Conservation (phyloP, 2,797 vertebrate genomes). For the Carapus acus region DNA sequence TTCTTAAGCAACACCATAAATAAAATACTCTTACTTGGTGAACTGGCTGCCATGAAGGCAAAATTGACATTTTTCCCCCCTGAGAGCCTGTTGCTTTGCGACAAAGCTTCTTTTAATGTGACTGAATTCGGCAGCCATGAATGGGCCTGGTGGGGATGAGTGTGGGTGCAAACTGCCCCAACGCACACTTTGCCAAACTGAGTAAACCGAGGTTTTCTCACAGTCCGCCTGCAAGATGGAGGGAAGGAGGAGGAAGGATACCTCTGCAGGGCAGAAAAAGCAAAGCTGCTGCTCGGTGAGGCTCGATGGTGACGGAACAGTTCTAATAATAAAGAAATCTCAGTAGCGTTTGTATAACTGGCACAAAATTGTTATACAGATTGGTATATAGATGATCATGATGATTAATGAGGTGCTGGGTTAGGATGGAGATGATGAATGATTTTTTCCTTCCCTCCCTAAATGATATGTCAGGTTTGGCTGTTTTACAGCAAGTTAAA, state of each 20-base stretch:
- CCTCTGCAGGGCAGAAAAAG: conserved; percentile 44
- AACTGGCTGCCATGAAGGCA: conserved; percentile 59
- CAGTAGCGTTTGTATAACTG: conserved; percentile 47
- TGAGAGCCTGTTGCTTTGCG: conserved; percentile 81
- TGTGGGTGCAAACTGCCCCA: conserved; percentile 59
- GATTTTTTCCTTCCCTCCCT: conserved; percentile 52
- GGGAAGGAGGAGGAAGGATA: conserved; percentile 61
- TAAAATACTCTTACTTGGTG: conserved; percentile 78
- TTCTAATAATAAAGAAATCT: conserved; percentile 44
- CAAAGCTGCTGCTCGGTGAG: conserved; percentile 15
- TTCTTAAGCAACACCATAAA: conserved; percentile 70
- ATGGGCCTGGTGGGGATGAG: conserved; percentile 61
- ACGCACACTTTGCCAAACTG: conserved; percentile 67
- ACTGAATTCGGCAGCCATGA: conserved; percentile 65
- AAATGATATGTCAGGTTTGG: conserved; percentile 43
- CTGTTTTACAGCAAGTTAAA: too few species aligned
- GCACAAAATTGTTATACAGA: conserved; percentile 33
- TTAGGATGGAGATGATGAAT: conserved; percentile 50
- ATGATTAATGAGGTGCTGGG: conserved; percentile 59
- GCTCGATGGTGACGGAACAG: conserved; percentile 8
- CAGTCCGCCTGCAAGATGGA: conserved; percentile 54
- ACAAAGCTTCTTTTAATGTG: conserved; percentile 80
- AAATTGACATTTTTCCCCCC: conserved; percentile 79
- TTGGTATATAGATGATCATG: too few species aligned
- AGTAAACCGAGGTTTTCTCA: conserved; percentile 75